These are phyloP conservation scores for Jacana jacana DNA, from an alignment of 2,113 vertebrate genomes.

Conservation along the genomic window DNA sequence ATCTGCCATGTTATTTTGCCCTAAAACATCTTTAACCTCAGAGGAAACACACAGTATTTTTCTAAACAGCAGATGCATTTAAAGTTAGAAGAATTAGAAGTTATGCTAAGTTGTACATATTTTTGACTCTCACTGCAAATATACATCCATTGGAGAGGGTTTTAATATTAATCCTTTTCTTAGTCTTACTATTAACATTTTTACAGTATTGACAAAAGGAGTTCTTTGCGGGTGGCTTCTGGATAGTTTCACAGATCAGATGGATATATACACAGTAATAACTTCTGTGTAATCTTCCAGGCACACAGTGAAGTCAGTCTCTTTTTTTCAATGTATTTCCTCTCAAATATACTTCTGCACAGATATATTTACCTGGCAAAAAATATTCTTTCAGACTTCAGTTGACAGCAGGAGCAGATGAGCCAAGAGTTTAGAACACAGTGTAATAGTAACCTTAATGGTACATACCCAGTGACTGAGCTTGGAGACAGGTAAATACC, in stretches of 20 bases:
- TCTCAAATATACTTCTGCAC: neutral
- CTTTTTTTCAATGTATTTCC: neutral
- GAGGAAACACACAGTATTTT: neutral
- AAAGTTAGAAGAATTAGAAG: neutral
- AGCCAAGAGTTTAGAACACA: neutral
- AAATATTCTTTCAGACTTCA: neutral
- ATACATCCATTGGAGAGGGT: neutral
- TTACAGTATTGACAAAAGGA: neutral
- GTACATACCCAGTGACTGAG: too few species aligned
- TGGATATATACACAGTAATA: too few species aligned
- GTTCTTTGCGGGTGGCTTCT: neutral
- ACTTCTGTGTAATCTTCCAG: too few species aligned
- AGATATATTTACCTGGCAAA: neutral
- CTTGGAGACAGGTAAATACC: neutral
- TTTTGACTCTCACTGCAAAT: neutral
- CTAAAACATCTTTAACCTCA: neutral
- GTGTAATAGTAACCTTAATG: neutral
- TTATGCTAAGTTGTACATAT: neutral
- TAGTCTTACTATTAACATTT: neutral
- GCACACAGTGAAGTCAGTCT: accelerated
- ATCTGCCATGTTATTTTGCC: neutral
- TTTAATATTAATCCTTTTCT: neutral
- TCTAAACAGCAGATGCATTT: neutral
- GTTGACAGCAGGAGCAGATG: neutral
- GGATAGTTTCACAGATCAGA: neutral